Evolutionary conservation across 2,797 vertebrate species (phyloP).

Genomic region (Gadopsis marmoratus): DNA sequence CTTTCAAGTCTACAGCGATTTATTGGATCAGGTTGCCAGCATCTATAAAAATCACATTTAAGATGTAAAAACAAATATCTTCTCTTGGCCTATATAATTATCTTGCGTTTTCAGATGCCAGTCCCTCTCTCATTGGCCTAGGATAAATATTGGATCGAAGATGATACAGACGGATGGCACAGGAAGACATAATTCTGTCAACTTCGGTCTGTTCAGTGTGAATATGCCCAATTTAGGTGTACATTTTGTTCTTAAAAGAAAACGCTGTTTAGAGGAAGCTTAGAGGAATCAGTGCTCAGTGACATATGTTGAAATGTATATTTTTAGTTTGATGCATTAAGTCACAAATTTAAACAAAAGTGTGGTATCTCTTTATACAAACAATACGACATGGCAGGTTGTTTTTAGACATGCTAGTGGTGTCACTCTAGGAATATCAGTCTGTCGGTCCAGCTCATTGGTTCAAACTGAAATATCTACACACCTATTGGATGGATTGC

Average conservation of each 20-base stretch:
- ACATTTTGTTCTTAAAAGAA: constrained; percentile 74
- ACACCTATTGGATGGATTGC: not conserved
- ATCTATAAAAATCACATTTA: constrained; percentile 86
- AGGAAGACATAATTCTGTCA: constrained; percentile 83
- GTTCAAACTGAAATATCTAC: not conserved
- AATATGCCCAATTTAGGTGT: constrained; percentile 76
- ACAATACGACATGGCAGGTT: not conserved
- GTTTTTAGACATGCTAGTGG: not conserved
- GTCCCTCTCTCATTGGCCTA: constrained; percentile 76
- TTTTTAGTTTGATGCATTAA: not conserved
- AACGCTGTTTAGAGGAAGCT: constrained; percentile 31
- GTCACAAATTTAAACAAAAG: not conserved
- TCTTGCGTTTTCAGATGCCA: constrained; percentile 85
- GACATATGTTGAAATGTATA: not conserved
- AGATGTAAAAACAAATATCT: constrained; percentile 84
- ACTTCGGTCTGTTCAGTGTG: constrained; percentile 76
- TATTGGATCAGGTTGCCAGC: constrained; percentile 85
- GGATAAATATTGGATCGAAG: constrained; percentile 80
- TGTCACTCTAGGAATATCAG: not conserved
- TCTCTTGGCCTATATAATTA: constrained; percentile 85
- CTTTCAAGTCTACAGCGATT: constrained; percentile 84
- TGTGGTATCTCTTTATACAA: not conserved
- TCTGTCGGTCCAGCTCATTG: not conserved
- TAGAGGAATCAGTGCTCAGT: not conserved
- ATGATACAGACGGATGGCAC: constrained; percentile 79